Percentiles rank a stretch among this genome's conserved stretches.
These are phyloP conservation scores for Cotesia vestalis DNA, from an alignment of 1,140 invertebrate genomes.

Conservation along the genomic window DNA sequence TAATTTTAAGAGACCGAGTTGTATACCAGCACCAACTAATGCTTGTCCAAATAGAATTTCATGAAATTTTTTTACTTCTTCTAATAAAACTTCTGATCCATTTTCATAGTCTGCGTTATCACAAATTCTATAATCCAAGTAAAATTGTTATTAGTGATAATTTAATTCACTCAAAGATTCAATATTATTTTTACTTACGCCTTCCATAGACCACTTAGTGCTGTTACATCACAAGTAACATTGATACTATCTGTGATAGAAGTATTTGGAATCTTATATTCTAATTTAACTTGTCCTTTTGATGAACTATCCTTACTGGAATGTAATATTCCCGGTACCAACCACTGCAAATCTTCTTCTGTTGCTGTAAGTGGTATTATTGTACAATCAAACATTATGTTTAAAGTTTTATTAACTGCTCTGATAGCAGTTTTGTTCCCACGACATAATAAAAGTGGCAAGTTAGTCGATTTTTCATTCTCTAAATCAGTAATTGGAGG, in stretches of 20 bases:
- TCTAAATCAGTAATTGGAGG: conserved; percentile 24
- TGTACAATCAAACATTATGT: conserved; percentile 55
- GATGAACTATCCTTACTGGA: conserved; percentile 33
- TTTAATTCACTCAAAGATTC: not conserved
- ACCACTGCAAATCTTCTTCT: conserved; percentile 54
- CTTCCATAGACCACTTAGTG: conserved; percentile 47
- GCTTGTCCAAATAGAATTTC: conserved; percentile 48
- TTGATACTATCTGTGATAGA: conserved; percentile 46
- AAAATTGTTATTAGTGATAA: conserved; percentile 18
- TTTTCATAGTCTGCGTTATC: conserved; percentile 29
- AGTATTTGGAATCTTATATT: conserved; percentile 51
- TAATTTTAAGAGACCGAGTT: conserved; percentile 50
- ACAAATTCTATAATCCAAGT: conserved; percentile 42
- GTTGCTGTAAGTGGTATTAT: conserved; percentile 44
- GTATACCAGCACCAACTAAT: conserved; percentile 39
- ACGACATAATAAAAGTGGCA: conserved; percentile 54
- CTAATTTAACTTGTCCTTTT: conserved; percentile 41
- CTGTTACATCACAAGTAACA: conserved; percentile 43
- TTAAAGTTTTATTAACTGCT: conserved; percentile 49
- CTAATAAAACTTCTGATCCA: conserved; percentile 18
- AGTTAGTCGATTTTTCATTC: conserved; percentile 36
- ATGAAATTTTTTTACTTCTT: conserved; percentile 51
- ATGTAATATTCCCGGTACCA: conserved; percentile 50
- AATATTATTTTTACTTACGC: conserved; percentile 43
- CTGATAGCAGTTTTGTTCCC: conserved; percentile 49